phyloP scores from a whole-genome alignment of 30 jellyfish, hydroid and myxozoan genomes.

The Turritopsis rubra region DNA sequence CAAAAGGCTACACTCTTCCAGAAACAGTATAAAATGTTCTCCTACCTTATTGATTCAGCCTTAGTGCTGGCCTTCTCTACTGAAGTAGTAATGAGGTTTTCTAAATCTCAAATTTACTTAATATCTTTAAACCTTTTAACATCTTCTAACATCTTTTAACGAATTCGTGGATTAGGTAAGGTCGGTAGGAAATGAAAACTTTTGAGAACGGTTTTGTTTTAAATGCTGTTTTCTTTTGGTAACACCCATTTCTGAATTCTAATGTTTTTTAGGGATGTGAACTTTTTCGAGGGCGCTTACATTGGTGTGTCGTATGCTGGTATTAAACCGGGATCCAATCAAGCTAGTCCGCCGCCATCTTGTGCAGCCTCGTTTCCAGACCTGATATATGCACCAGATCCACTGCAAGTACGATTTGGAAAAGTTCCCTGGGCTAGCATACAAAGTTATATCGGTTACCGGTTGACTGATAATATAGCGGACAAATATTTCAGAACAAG shows the following conservation, averaged over 20 bases:
- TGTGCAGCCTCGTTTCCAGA: conserved; percentile 91
- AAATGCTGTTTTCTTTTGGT: background rate
- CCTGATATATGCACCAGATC: conserved; percentile 40
- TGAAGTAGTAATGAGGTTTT: too few species aligned
- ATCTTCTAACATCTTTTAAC: too few species aligned
- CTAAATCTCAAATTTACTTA: too few species aligned
- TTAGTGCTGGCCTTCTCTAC: too few species aligned
- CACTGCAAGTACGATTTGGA: conserved; percentile 60
- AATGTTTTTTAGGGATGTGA: conserved; percentile 59
- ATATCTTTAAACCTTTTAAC: too few species aligned
- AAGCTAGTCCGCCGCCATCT: conserved; percentile 79
- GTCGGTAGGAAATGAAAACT: too few species aligned
- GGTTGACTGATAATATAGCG: conserved; percentile 21
- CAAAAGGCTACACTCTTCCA: too few species aligned
- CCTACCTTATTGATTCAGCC: too few species aligned
- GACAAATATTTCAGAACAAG: conserved; percentile 56
- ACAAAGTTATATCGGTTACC: conserved; percentile 70
- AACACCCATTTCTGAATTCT: background rate
- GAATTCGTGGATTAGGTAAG: too few species aligned
- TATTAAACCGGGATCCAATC: conserved; percentile 53
- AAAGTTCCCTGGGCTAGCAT: conserved; percentile 68
- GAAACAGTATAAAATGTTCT: too few species aligned
- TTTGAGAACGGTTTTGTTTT: too few species aligned
- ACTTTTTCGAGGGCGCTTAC: conserved; percentile 55
- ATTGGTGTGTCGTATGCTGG: conserved; percentile 96